Percentiles rank a stretch among this genome's conserved stretches.
Conservation (phyloP, 2,888 invertebrate species). For the Rhorus exstirpatorius region DNA sequence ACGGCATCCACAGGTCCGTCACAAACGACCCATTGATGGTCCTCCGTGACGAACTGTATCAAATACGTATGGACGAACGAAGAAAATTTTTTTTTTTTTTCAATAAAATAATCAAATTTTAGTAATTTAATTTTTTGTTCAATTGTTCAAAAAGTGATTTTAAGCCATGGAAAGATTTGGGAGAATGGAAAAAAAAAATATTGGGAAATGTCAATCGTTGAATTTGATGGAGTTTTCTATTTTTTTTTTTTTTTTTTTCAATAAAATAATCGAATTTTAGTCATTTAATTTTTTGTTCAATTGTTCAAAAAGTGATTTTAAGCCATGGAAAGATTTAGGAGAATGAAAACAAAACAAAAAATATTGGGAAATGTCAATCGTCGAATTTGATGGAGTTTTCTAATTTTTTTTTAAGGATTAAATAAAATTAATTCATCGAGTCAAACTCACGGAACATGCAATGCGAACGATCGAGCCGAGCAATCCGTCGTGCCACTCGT, state of each 20-base stretch:
- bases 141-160: background rate
- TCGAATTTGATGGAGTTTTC: background rate
- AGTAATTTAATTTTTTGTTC: background rate
- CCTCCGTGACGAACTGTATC: conserved; percentile 86
- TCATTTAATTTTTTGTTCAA: background rate
- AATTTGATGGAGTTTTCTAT: background rate
- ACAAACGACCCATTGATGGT: conserved; percentile 97
- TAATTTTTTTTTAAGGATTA: conserved; percentile 10
- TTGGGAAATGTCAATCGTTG: too few species aligned
- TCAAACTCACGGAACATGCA: conserved; percentile 87
- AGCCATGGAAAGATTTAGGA: background rate
- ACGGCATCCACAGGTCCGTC: conserved; percentile 97
- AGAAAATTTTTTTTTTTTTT: background rate
- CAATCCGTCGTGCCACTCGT: conserved; percentile 97
- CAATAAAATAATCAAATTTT: background rate
- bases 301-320: background rate
- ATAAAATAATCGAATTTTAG: background rate
- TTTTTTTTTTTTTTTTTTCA: background rate
- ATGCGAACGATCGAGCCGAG: conserved; percentile 90
- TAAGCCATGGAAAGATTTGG: background rate
- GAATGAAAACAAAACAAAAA: background rate
- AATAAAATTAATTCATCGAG: background rate
- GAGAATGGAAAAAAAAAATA: background rate
- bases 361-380: too few species aligned
- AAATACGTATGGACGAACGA: background rate